A percentile compares a stretch with the other conserved stretches of the same genome.
Evolutionary conservation across 2,797 vertebrate species (phyloP).

Genomic region (Cyprinodon diabolis): DNA sequence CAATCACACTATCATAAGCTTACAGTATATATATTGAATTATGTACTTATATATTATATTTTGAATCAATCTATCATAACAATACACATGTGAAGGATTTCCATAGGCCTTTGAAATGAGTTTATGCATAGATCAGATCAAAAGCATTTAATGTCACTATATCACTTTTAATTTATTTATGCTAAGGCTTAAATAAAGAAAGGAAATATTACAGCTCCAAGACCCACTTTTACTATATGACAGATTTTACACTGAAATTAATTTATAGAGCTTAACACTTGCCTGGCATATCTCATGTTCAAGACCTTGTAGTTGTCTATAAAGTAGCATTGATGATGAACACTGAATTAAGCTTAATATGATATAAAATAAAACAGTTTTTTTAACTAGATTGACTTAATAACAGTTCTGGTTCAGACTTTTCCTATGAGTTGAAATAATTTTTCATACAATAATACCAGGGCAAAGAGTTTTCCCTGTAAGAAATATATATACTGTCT

Average conservation of each 20-base stretch:
- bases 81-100: neutral
- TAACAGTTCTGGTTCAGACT: too few relatives aligned
- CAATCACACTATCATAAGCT: neutral
- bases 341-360: too few relatives aligned
- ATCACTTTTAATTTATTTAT: neutral
- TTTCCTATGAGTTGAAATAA: too few relatives aligned
- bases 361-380: too few relatives aligned
- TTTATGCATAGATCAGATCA: neutral
- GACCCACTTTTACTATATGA: neutral
- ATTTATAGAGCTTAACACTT: neutral
- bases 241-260: neutral
- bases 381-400: too few relatives aligned
- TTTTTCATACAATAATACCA: neutral
- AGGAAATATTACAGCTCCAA: too few relatives aligned
- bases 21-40: too few relatives aligned
- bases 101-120: neutral
- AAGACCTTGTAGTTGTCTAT: neutral
- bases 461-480: neutral
- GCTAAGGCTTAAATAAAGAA: neutral
- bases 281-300: neutral
- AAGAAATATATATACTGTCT: neutral
- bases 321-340: too few relatives aligned
- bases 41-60: too few relatives aligned
- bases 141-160: neutral
- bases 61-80: neutral